Conservation (phyloP, 2,888 invertebrate genomes). For the Notodonta dromedarius region DNA sequence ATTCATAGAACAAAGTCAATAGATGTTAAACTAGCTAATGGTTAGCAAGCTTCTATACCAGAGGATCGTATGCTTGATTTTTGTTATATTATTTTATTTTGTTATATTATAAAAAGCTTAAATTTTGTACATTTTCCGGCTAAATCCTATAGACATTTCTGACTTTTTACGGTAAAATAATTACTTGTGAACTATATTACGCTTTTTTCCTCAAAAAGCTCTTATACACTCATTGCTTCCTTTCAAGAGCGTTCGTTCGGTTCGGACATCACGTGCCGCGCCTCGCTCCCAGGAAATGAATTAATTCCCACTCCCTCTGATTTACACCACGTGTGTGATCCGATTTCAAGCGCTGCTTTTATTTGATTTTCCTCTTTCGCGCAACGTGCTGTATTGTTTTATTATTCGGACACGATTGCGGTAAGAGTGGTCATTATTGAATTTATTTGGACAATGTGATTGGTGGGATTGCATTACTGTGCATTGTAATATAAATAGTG, state of each 20-base stretch:
- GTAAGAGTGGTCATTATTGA: constrained; percentile 4
- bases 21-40: too few species aligned
- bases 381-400: constrained; percentile 27
- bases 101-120: too few species aligned
- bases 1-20: too few species aligned
- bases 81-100: too few species aligned
- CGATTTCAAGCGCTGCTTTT: constrained; percentile 35
- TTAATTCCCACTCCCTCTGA: constrained; percentile 61
- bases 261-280: constrained; percentile 49
- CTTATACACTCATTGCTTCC: constrained; percentile 12
- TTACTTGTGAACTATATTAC: background rate
- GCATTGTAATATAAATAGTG: background rate
- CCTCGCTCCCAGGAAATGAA: constrained; percentile 59
- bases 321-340: constrained; percentile 63
- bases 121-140: too few species aligned
- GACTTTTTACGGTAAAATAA: too few species aligned
- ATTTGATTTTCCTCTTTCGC: constrained; percentile 12
- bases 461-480: background rate
- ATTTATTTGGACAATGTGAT: constrained; percentile 1
- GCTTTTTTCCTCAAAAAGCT: background rate
- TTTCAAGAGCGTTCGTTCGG: background rate
- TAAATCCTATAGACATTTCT: too few species aligned
- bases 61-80: too few species aligned
- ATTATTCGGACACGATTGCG: constrained; percentile 12
- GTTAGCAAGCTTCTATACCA: too few species aligned